A percentile compares a stretch with the other conserved stretches of the same genome.
phyloP scores from a whole-genome alignment of 2,797 vertebrate genomes.

The Pagetopsis macropterus region DNA sequence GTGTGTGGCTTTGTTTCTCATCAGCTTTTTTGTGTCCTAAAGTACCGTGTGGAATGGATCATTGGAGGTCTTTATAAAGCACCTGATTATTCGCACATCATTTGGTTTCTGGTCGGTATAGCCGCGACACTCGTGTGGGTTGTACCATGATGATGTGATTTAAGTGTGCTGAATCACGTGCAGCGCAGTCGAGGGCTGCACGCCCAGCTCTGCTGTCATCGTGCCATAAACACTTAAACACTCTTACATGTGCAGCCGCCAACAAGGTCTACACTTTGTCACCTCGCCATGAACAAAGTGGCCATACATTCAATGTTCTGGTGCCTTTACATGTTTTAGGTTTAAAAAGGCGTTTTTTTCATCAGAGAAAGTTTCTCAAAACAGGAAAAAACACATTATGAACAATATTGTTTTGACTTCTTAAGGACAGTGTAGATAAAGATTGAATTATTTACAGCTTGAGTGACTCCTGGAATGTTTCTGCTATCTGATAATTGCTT shows the following conservation, averaged over 20 bases:
- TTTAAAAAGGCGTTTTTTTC: background rate
- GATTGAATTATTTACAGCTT: slow-evolving; percentile 18
- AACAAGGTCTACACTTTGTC: background rate
- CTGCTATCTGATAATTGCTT: background rate
- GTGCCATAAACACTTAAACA: background rate
- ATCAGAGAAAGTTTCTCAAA: background rate
- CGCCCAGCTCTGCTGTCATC: slow-evolving; percentile 10
- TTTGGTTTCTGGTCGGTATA: background rate
- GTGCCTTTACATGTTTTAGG: background rate
- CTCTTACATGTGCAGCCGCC: background rate
- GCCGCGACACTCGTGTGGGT: background rate
- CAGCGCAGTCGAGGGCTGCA: background rate
- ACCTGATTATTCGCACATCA: too few relatives aligned
- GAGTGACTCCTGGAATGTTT: background rate
- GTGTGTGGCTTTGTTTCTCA: background rate
- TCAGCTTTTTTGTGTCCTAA: slow-evolving; percentile 3
- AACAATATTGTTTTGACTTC: background rate
- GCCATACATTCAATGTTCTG: background rate
- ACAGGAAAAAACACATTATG: background rate
- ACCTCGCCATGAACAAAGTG: background rate
- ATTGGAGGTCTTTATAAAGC: too few relatives aligned
- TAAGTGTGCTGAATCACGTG: slow-evolving; percentile 41
- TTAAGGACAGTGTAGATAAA: slow-evolving; percentile 3
- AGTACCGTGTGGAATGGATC: too few relatives aligned
- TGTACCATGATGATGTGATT: slow-evolving; percentile 5